phyloP scores from a whole-genome alignment of 2,797 vertebrate genomes.

The Muraenolepis orangiensis region DNA sequence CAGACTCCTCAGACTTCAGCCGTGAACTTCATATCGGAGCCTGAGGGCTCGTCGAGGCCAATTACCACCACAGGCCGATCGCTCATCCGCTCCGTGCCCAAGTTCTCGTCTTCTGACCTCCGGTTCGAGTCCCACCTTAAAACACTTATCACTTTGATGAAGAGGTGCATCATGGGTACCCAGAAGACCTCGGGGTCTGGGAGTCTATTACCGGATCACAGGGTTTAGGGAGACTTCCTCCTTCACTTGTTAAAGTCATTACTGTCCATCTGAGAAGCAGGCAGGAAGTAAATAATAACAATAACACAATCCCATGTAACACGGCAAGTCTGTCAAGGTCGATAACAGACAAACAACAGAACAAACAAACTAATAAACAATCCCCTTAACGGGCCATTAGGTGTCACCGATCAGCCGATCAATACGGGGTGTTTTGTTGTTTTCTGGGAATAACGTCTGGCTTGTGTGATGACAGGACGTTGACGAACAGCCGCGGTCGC shows the following conservation, averaged over 20 bases:
- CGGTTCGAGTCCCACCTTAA: slow-evolving; percentile 29
- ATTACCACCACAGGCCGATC: slow-evolving; percentile 26
- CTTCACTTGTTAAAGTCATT: not conserved
- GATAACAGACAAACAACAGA: not conserved
- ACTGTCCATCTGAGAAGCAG: not conserved
- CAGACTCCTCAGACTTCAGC: slow-evolving; percentile 70
- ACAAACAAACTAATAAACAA: not conserved
- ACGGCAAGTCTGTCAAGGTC: no score
- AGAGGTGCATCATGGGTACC: slow-evolving; percentile 14
- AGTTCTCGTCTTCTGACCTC: slow-evolving; percentile 31
- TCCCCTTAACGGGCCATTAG: no score
- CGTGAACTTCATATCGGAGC: slow-evolving; percentile 51
- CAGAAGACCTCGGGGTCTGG: slow-evolving; percentile 1
- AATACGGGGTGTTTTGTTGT: no score
- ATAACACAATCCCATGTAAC: not conserved
- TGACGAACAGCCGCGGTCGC: no score
- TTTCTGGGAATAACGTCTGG: no score
- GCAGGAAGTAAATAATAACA: not conserved
- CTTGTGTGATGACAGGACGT: no score
- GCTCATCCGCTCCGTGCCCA: slow-evolving; percentile 47
- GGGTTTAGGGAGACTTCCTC: not conserved
- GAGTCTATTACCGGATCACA: not conserved
- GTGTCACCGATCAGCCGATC: no score
- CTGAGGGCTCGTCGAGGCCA: not conserved
- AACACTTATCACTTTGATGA: slow-evolving; percentile 31